A percentile compares a stretch with the other conserved stretches of the same genome.
phyloP scores from a whole-genome alignment of 2,888 invertebrate species.

The Ormyrus pomaceus region DNA sequence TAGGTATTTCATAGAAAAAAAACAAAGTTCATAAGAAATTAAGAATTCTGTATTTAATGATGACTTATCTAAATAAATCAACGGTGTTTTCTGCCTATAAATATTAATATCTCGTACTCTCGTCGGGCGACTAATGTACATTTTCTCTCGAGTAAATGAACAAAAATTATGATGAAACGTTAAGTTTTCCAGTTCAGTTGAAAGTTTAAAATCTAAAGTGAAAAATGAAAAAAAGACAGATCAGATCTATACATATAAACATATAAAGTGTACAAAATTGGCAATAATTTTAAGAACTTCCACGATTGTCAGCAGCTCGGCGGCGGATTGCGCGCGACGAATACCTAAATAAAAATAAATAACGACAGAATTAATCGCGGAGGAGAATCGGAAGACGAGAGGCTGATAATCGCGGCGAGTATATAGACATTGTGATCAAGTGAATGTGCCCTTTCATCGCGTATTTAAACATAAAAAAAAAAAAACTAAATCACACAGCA shows the following conservation, averaged over 20 bases:
- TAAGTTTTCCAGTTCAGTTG: slow-evolving; percentile 52
- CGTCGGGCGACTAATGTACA: slow-evolving; percentile 62
- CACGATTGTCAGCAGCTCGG: slow-evolving; percentile 70
- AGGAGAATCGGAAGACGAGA: slow-evolving; percentile 26
- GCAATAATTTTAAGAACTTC: slow-evolving; percentile 76
- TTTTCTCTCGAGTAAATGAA: slow-evolving; percentile 58
- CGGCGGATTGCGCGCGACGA: slow-evolving; percentile 3
- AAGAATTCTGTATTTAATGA: slow-evolving; percentile 71
- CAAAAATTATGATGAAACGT: slow-evolving; percentile 63
- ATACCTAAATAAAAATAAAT: slow-evolving; percentile 3
- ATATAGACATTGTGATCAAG: slow-evolving; percentile 71
- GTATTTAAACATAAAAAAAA: slow-evolving; percentile 39
- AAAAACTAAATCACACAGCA: slow-evolving; percentile 65
- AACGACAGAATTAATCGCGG: neutral
- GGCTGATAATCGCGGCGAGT: slow-evolving; percentile 68
- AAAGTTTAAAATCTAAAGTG: slow-evolving; percentile 37
- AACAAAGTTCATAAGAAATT: slow-evolving; percentile 65
- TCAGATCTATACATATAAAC: slow-evolving; percentile 54
- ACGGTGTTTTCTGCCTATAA: slow-evolving; percentile 74
- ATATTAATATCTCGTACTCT: slow-evolving; percentile 68
- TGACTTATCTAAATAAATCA: slow-evolving; percentile 71
- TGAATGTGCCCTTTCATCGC: slow-evolving; percentile 73
- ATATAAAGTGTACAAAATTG: slow-evolving; percentile 76
- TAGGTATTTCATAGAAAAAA: slow-evolving; percentile 73
- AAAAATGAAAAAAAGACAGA: slow-evolving; percentile 29